These are phyloP conservation scores for Pagrus major DNA, from an alignment of 2,113 vertebrate genomes.

Conservation along the genomic window DNA sequence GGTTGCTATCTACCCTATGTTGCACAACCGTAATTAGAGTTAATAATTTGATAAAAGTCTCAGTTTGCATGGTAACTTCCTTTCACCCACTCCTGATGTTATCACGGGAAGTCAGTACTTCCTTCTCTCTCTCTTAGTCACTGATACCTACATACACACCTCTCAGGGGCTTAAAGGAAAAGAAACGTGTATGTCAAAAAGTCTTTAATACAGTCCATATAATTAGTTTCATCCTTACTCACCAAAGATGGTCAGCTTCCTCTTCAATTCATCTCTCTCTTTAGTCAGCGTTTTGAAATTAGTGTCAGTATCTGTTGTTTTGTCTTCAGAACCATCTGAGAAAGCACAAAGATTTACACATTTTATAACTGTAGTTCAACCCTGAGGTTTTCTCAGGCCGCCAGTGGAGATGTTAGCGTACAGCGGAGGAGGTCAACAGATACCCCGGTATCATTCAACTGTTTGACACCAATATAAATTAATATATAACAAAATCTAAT, in stretches of 20 bases:
- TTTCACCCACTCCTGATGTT: not conserved
- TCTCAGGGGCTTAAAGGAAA: not conserved
- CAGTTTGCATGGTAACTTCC: not conserved
- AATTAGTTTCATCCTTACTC: no score
- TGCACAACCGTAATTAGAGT: not conserved
- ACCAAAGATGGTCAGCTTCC: not conserved
- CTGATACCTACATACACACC: not conserved
- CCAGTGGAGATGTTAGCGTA: not conserved
- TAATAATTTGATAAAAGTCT: not conserved
- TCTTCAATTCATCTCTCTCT: conserved; percentile 2
- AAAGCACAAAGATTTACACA: not conserved
- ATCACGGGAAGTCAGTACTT: not conserved
- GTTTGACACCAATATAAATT: no score
- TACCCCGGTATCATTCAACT: not conserved
- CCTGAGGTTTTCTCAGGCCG: not conserved
- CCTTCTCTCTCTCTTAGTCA: not conserved
- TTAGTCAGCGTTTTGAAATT: not conserved
- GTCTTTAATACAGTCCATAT: no score
- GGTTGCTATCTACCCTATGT: not conserved
- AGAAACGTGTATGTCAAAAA: not conserved
- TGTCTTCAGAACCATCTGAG: not conserved
- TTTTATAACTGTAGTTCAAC: not conserved
- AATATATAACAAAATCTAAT: no score
- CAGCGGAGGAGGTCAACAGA: not conserved
- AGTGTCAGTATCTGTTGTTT: not conserved